Percentiles rank a stretch among this genome's conserved stretches.
Evolutionary conservation across 2,888 invertebrate genomes (phyloP).

Genomic region (Sisyra nigra): DNA sequence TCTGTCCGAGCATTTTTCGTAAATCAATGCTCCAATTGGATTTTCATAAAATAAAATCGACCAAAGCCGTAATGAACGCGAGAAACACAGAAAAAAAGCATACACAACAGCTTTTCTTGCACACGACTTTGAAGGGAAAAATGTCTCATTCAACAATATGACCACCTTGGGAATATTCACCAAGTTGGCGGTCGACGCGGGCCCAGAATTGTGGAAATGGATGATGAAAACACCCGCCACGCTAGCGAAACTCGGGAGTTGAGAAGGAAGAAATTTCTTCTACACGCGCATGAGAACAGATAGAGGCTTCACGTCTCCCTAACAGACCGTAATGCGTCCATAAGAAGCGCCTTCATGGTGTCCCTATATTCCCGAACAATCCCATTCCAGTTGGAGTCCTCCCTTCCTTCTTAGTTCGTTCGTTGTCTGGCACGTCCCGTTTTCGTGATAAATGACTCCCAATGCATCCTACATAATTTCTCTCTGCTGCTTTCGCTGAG

Average conservation of each 20-base stretch:
- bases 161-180: constrained; percentile 5
- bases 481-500: constrained; percentile 16
- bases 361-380: too few relatives aligned
- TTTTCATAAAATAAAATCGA: too few relatives aligned
- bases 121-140: constrained; percentile 1
- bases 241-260: too few relatives aligned
- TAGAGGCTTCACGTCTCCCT: too few relatives aligned
- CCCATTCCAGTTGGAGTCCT: too few relatives aligned
- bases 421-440: constrained; percentile 31
- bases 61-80: too few relatives aligned
- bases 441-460: constrained; percentile 29
- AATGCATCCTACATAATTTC: constrained; percentile 33
- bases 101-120: not conserved
- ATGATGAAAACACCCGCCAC: not conserved
- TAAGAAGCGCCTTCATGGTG: too few relatives aligned
- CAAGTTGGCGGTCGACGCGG: not conserved
- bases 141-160: constrained; percentile 9
- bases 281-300: too few relatives aligned
- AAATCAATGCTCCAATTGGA: too few relatives aligned
- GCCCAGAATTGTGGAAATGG: not conserved
- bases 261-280: too few relatives aligned
- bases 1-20: too few relatives aligned
- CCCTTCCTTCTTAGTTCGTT: constrained; percentile 15
- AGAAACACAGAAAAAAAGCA: not conserved
- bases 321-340: too few relatives aligned